phyloP scores from a whole-genome alignment of 2,888 invertebrate genomes.

The Cerastis leucographa region DNA sequence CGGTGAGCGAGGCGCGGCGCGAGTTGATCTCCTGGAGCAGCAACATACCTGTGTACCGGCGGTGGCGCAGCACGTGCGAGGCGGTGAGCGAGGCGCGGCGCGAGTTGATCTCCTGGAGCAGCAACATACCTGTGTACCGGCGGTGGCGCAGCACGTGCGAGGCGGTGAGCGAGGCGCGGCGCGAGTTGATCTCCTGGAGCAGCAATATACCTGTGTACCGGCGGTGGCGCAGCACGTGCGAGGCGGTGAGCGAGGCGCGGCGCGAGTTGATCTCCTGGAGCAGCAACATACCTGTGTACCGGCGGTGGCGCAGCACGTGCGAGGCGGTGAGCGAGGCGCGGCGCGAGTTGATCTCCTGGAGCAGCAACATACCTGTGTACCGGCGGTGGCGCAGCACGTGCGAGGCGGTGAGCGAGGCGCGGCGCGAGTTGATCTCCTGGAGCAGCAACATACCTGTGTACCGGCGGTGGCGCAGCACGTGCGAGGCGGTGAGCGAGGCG shows the following conservation, averaged over 20 bases:
- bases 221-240: conserved; percentile 85
- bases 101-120: conserved; percentile 93
- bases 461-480: conserved; percentile 80
- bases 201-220: conserved; percentile 65
- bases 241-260: conserved; percentile 94
- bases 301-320: conserved; percentile 82
- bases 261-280: conserved; percentile 94
- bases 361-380: conserved; percentile 74
- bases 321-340: conserved; percentile 94
- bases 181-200: conserved; percentile 94
- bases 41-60: conserved; percentile 68
- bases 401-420: conserved; percentile 94
- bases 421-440: conserved; percentile 94
- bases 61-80: conserved; percentile 87
- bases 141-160: conserved; percentile 87
- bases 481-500: conserved; percentile 94
- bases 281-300: conserved; percentile 16
- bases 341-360: conserved; percentile 94
- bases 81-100: conserved; percentile 94
- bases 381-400: conserved; percentile 83
- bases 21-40: conserved; percentile 94
- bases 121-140: conserved; percentile 65
- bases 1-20: conserved; percentile 94
- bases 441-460: conserved; percentile 56
- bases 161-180: conserved; percentile 94